Evolutionary conservation across 2,797 vertebrate species (phyloP), one percentile per base, ranked within the genome.

Genomic region (Crax fasciolata): DNA sequence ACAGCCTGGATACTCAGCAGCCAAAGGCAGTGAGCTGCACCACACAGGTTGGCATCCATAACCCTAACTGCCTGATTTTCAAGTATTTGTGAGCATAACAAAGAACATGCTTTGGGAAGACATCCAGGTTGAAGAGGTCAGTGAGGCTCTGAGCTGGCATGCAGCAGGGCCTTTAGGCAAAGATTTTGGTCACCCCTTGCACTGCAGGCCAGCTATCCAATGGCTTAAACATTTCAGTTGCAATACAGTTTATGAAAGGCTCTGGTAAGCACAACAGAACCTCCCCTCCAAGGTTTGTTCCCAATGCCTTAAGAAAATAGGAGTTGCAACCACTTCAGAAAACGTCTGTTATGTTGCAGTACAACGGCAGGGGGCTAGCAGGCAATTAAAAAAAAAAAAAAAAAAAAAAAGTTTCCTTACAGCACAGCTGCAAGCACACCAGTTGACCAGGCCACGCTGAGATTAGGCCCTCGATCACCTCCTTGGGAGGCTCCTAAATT

Each of bases 371-470:
- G 94, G 93, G 96, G 93, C 92, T 94, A 76, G 85, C 78, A 92
- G 92, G 92, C 92, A 89, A 93, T 77, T 84, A 61, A 91, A 77
- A 74, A 57, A 35, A 73, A 39, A 13, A 2, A 1, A 54, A 58
- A 43, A 8, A 65, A 46, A 41, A 27, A 11, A 38, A 58, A 24
- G 44, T 74, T 89, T 78, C 41, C 82, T 86, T 92, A 80, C 72
- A 96, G 94, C 96, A 91, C 93, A 97, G 96, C 96, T 96, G 95
- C 21, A 71, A 88, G 85, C 91, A 89, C 92, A 94, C n/a, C 92
- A 1, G 94, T 76, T n/a, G 77, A 89, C 91, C 95, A 77, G 89
- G 94, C 90, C 95, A 93, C 1, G 55, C 66, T 39, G 79, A 83
- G 92, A 83, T 94, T 9, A 75, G 82, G 94, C 70, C 93, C 90